phyloP scores from a whole-genome alignment of 2,888 invertebrate species.

The Drosophila melanosoma region DNA sequence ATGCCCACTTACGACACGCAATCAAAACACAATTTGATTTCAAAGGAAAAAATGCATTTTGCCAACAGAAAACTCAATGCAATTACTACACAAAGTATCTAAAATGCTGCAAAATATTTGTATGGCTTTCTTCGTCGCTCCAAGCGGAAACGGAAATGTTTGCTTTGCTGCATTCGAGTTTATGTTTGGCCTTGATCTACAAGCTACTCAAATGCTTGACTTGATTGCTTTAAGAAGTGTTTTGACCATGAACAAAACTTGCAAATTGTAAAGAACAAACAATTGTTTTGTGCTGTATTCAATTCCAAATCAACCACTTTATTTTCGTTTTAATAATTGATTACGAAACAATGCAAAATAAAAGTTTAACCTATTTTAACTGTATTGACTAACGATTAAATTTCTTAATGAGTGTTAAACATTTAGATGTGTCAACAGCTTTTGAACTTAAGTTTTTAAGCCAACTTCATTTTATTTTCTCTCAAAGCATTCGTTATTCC shows the following conservation, averaged over 20 bases:
- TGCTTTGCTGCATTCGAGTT: constrained; percentile 36
- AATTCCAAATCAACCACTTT: too few species aligned
- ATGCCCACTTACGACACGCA: constrained; percentile 19
- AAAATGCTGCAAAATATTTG: constrained; percentile 23
- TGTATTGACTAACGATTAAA: neutral
- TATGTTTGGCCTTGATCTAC: constrained; percentile 12
- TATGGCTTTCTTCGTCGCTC: neutral
- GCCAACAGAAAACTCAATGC: constrained; percentile 33
- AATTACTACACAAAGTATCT: constrained; percentile 26
- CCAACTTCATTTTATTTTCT: neutral
- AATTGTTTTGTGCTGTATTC: neutral
- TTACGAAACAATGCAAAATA: neutral
- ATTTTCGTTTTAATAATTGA: neutral
- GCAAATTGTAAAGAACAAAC: neutral
- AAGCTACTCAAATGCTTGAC: constrained; percentile 5
- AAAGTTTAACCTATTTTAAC: neutral
- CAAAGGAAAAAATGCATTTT: constrained; percentile 18
- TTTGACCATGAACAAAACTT: constrained; percentile 13
- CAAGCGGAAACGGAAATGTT: constrained; percentile 57
- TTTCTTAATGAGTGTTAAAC: neutral
- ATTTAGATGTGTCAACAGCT: too few species aligned
- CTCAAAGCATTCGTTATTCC: neutral
- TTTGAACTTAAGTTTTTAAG: neutral
- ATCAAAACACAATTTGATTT: constrained; percentile 20
- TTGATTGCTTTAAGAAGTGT: constrained; percentile 23